phyloP scores from a whole-genome alignment of 2,888 invertebrate species.

The Litoditis marina region DNA sequence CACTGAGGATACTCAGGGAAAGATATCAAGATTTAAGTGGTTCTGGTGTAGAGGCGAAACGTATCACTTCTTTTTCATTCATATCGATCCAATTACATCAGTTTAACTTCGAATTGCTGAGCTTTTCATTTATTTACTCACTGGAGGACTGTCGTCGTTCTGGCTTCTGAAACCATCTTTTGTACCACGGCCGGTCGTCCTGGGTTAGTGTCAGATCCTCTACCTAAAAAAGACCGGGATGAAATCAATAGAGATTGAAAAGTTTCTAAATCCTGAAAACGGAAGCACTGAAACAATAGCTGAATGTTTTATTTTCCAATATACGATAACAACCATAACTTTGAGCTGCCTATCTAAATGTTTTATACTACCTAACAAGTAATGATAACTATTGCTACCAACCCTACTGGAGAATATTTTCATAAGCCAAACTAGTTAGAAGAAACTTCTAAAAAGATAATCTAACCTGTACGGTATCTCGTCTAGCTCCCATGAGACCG shows the following conservation, averaged over 20 bases:
- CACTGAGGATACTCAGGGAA: no score
- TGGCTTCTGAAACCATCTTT: constrained; percentile 9
- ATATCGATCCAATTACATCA: no score
- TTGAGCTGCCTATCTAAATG: no score
- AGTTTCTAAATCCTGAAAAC: not conserved
- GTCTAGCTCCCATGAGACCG: constrained; percentile 40
- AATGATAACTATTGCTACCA: not conserved
- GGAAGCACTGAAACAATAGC: not conserved
- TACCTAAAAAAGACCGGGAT: constrained; percentile 4
- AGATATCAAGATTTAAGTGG: no score
- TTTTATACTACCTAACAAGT: not conserved
- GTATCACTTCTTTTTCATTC: no score
- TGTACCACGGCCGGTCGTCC: constrained; percentile 22
- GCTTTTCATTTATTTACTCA: no score
- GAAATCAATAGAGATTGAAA: not conserved
- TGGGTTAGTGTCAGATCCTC: constrained; percentile 13
- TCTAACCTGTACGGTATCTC: constrained; percentile 26
- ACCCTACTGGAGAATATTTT: not conserved
- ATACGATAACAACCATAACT: no score
- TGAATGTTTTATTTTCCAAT: no score
- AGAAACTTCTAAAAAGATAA: constrained; percentile 16
- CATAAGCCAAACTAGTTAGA: constrained; percentile 14
- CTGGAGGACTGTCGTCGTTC: constrained; percentile 15
- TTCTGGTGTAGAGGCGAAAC: no score
- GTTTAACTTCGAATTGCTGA: no score